Evolutionary conservation across 2,113 vertebrate species (phyloP).

Genomic region (Chrysochloris asiatica): DNA sequence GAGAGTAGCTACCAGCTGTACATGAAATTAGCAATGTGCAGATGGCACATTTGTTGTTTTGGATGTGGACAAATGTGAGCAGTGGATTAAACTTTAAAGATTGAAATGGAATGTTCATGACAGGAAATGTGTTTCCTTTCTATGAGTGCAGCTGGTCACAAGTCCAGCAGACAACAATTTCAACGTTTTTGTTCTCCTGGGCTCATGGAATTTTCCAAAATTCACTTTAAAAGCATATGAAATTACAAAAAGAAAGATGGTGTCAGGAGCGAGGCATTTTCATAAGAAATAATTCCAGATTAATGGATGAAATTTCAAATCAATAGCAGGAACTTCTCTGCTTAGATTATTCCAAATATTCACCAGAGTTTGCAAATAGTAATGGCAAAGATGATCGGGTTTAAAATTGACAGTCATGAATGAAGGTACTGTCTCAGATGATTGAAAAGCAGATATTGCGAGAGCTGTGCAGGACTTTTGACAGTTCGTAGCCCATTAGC

Average conservation of each 20-base stretch:
- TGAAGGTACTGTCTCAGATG: slow-evolving; percentile 95
- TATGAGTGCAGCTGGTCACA: slow-evolving; percentile 44
- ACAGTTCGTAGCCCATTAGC: slow-evolving; percentile 93
- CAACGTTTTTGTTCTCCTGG: not conserved
- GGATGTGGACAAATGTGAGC: slow-evolving; percentile 26
- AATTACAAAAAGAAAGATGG: not conserved
- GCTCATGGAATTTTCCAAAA: not conserved
- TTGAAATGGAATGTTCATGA: slow-evolving; percentile 50
- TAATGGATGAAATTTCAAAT: slow-evolving; percentile 94
- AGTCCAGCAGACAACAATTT: not conserved
- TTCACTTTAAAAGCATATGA: not conserved
- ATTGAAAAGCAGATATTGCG: slow-evolving; percentile 94
- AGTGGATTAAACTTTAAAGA: slow-evolving; percentile 22
- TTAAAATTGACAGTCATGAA: slow-evolving; percentile 89
- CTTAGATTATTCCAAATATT: slow-evolving; percentile 89
- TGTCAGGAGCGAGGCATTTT: too few relatives aligned
- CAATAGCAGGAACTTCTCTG: slow-evolving; percentile 93
- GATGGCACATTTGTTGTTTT: slow-evolving; percentile 57
- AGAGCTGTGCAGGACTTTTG: slow-evolving; percentile 94
- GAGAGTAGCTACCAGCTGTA: not conserved
- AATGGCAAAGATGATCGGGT: slow-evolving; percentile 89
- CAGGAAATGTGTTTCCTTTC: slow-evolving; percentile 48
- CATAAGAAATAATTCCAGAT: slow-evolving; percentile 93
- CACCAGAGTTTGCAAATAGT: slow-evolving; percentile 87
- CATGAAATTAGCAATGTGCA: slow-evolving; percentile 25